These are phyloP conservation scores for Betta splendens DNA, from an alignment of 2,797 vertebrate genomes.

Conservation along the genomic window DNA sequence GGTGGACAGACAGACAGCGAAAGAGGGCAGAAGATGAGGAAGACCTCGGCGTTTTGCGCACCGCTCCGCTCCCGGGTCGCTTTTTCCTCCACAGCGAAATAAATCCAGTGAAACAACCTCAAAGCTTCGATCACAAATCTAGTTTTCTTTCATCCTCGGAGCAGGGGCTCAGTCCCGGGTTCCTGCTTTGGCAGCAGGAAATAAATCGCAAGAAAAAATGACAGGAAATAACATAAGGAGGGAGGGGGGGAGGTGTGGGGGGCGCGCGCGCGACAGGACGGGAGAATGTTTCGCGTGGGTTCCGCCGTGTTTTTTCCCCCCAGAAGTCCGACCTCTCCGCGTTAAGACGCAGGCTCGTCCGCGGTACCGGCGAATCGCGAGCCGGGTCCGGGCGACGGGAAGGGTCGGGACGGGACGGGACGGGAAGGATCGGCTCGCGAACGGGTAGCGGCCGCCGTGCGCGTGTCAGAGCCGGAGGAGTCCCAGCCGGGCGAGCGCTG, in stretches of 20 bases:
- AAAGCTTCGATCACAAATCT: constrained; percentile 45
- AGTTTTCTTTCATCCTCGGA: constrained; percentile 67
- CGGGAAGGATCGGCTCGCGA: constrained; percentile 30
- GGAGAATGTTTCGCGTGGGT: constrained; percentile 47
- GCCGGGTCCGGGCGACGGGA: constrained; percentile 18
- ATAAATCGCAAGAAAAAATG: constrained; percentile 47
- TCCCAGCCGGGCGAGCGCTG: constrained; percentile 33
- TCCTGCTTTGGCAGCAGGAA: constrained; percentile 38
- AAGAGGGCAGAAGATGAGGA: constrained; percentile 32
- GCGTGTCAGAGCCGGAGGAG: constrained; percentile 25
- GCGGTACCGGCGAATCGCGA: too few relatives aligned
- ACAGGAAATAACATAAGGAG: constrained; percentile 49
- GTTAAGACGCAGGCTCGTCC: constrained; percentile 63
- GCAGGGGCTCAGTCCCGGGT: constrained; percentile 25
- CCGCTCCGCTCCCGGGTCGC: constrained; percentile 59
- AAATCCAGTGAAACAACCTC: constrained; percentile 69
- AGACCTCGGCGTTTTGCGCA: constrained; percentile 60
- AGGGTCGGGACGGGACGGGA: too few relatives aligned
- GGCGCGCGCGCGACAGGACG: constrained; percentile 18
- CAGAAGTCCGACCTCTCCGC: constrained; percentile 64
- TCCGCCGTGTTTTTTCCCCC: constrained; percentile 25
- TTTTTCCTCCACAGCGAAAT: constrained; percentile 66
- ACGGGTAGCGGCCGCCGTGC: background rate
- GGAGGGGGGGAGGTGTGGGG: background rate
- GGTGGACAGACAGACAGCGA: constrained; percentile 50